Percentiles rank a stretch among this genome's conserved stretches.
phyloP scores from a whole-genome alignment of 1,140 invertebrate species.

The Aphis gossypii region DNA sequence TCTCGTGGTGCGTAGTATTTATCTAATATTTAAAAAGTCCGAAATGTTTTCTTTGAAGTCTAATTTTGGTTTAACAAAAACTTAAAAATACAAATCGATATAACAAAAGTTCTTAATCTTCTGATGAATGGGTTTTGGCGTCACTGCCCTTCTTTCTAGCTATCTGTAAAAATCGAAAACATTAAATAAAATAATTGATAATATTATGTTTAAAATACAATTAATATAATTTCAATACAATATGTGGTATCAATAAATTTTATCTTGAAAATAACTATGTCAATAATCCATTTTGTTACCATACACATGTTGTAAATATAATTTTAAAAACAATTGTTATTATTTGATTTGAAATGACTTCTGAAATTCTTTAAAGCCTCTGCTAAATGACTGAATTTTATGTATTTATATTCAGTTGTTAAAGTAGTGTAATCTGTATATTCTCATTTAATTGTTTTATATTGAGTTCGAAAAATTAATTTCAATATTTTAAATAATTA shows the following conservation, averaged over 20 bases:
- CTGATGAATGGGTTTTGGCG: neutral
- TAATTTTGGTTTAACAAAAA: neutral
- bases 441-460: neutral
- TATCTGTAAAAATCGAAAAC: neutral
- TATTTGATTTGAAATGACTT: conserved; percentile 6
- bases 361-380: conserved; percentile 15
- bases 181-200: neutral
- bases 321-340: conserved; percentile 14
- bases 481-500: neutral
- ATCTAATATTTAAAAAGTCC: neutral
- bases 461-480: neutral
- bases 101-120: neutral
- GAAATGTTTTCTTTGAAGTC: neutral
- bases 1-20: too few relatives aligned
- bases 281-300: conserved; percentile 26
- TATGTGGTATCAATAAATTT: neutral
- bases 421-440: neutral
- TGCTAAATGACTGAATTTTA: neutral
- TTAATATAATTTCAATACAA: neutral
- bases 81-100: neutral
- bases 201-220: neutral
- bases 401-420: neutral
- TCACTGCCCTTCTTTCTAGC: neutral
- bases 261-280: neutral
- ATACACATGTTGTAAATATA: conserved; percentile 21